phyloP scores from a whole-genome alignment of 2,113 vertebrate genomes.

The Merops nubicus region DNA sequence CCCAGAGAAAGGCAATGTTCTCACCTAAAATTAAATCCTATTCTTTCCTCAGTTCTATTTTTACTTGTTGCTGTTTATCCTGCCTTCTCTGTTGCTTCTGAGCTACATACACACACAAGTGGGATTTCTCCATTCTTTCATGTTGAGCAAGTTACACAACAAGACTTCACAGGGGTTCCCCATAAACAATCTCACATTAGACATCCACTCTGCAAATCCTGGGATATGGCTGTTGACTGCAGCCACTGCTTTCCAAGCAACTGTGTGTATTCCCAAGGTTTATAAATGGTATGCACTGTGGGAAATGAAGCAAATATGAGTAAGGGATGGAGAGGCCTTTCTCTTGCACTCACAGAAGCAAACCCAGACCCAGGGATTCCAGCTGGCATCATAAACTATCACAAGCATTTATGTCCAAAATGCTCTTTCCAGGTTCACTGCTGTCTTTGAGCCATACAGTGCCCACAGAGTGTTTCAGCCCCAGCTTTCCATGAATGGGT shows the following conservation, averaged over 20 bases:
- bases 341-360: not conserved
- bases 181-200: not conserved
- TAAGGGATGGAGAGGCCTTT: not conserved
- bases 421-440: not conserved
- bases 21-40: not conserved
- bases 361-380: not conserved
- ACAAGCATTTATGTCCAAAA: not conserved
- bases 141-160: not conserved
- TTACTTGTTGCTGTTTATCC: not conserved
- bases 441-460: not conserved
- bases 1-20: not conserved
- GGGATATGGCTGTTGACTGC: not conserved
- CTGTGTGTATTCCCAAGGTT: not conserved
- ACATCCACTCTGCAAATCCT: not conserved
- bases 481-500: not conserved
- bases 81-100: not conserved
- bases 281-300: not conserved
- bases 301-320: not conserved
- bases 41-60: not conserved
- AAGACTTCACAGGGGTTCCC: not conserved
- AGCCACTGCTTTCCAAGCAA: not conserved
- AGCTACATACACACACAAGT: rapidly evolving
- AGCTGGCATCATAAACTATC: not conserved
- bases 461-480: not conserved
- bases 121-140: not conserved